These are phyloP conservation scores for Orientallactaga bullata DNA, from an alignment of 2,113 vertebrate species.

Conservation along the genomic window DNA sequence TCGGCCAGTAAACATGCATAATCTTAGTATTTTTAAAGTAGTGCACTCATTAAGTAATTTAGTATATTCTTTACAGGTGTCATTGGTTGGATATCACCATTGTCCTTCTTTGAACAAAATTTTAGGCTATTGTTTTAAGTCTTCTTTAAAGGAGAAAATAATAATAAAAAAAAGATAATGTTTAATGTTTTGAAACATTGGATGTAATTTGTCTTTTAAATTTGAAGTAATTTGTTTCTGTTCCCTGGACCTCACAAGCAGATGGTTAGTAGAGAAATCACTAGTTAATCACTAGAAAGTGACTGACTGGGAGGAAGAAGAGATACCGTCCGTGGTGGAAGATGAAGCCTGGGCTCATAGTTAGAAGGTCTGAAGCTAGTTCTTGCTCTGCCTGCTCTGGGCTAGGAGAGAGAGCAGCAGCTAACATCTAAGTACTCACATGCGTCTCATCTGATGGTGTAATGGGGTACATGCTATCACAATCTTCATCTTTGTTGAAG, in stretches of 20 bases:
- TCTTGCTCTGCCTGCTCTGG: constrained; percentile 11
- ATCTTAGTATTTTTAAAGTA: constrained; percentile 25
- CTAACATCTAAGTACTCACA: not conserved
- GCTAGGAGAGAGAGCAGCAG: not conserved
- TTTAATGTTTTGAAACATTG: constrained; percentile 22
- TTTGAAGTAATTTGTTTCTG: too few relatives aligned
- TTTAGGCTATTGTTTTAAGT: constrained; percentile 24
- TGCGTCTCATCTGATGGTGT: not conserved
- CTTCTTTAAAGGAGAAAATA: constrained; percentile 29
- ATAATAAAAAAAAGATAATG: not conserved
- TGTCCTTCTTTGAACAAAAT: constrained; percentile 6
- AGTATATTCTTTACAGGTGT: constrained; percentile 33
- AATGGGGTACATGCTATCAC: not conserved
- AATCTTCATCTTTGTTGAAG: constrained; percentile 25
- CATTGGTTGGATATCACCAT: not conserved
- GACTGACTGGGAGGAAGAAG: not conserved
- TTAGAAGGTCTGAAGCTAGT: not conserved
- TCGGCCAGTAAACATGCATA: not conserved
- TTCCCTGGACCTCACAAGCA: not conserved
- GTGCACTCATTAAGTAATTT: constrained; percentile 14
- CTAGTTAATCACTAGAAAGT: not conserved
- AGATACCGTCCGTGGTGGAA: too few relatives aligned
- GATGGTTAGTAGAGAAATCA: constrained; percentile 1
- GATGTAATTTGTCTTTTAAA: constrained; percentile 54
- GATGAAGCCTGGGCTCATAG: not conserved